Percentiles rank a stretch among this genome's conserved stretches.
phyloP scores from a whole-genome alignment of 1,140 invertebrate genomes.

The Lithobius niger region DNA sequence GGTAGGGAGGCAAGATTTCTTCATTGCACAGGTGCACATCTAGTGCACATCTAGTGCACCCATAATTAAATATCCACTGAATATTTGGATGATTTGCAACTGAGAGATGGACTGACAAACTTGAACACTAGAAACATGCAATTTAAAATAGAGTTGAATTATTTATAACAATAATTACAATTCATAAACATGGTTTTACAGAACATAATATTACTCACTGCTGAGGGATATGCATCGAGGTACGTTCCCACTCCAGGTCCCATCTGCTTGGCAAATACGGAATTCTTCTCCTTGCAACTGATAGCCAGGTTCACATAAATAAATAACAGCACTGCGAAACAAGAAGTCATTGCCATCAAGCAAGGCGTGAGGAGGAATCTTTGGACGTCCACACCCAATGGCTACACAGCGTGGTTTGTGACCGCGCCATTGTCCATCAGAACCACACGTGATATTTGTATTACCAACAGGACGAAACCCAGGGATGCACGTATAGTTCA shows the following conservation, averaged over 20 bases:
- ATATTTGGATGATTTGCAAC: too few species aligned
- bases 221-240: too few species aligned
- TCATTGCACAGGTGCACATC: too few species aligned
- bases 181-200: too few species aligned
- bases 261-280: slow-evolving; percentile 28
- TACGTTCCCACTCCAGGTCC: slow-evolving; percentile 28
- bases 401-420: slow-evolving; percentile 21
- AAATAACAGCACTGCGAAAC: slow-evolving; percentile 15
- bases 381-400: slow-evolving; percentile 22
- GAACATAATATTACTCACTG: too few species aligned
- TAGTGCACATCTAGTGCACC: too few species aligned
- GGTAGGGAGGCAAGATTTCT: too few species aligned
- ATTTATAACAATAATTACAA: too few species aligned
- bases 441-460: slow-evolving; percentile 12
- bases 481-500: slow-evolving; percentile 35
- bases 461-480: slow-evolving; percentile 31
- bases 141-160: too few species aligned
- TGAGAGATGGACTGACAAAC: too few species aligned
- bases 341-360: slow-evolving; percentile 15
- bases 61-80: too few species aligned
- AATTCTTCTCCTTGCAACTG: slow-evolving; percentile 26
- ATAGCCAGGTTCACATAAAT: slow-evolving; percentile 31
- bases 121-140: too few species aligned
- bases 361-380: slow-evolving; percentile 20
- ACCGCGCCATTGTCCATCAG: slow-evolving; percentile 21